Percentiles rank a stretch among this genome's conserved stretches.
phyloP scores from a whole-genome alignment of 2,113 vertebrate genomes.

The Leucoraja erinaceus region DNA sequence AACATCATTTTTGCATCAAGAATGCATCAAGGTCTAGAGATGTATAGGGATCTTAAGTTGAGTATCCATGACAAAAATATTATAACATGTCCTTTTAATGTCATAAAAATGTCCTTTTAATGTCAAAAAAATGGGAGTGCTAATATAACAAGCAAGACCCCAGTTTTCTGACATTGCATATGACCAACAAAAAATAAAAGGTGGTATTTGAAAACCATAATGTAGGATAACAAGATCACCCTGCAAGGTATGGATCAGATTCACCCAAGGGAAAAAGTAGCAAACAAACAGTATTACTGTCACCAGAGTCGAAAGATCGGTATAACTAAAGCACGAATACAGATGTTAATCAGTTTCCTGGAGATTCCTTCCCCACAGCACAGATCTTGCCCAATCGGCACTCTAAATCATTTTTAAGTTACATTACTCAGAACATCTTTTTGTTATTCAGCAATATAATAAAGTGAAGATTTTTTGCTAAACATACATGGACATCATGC shows the following conservation, averaged over 20 bases:
- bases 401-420: background rate
- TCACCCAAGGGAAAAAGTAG: background rate
- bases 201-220: background rate
- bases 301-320: background rate
- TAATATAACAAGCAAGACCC: background rate
- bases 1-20: background rate
- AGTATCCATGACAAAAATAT: background rate
- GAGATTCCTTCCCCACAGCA: background rate
- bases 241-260: background rate
- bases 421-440: background rate
- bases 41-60: background rate
- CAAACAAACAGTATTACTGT: background rate
- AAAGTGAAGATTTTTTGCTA: background rate
- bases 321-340: background rate
- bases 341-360: background rate
- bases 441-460: background rate
- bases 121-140: background rate
- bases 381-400: background rate
- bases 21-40: background rate
- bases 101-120: background rate
- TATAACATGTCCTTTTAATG: background rate
- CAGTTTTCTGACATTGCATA: background rate
- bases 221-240: background rate
- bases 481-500: no score
- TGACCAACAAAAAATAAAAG: background rate